Evolutionary conservation across 2,797 vertebrate species (phyloP), one percentile per base, ranked within the genome.

Genomic region (Cuniculus paca): DNA sequence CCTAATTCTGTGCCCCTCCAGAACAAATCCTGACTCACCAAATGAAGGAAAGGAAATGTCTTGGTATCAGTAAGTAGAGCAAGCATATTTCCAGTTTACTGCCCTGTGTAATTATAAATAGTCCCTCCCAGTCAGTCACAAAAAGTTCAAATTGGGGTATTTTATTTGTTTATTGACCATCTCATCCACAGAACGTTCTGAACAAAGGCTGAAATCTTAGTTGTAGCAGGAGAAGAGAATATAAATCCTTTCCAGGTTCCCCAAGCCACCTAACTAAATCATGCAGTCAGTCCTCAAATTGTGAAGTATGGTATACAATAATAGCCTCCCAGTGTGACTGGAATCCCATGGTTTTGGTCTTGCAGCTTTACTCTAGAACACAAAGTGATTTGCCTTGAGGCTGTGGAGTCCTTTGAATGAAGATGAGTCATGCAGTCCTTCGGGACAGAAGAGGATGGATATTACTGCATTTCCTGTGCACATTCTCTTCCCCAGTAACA

Each of bases 331-430:
- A 3, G 77, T 93, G 92, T 96, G 61, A 91, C 77, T 68, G 96
- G 88, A n/a, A 12, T 50, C 39, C 52, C 80, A 92, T 24, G 72
- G 54, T 0, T 94, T 77, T 36, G 91, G 96, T 96, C 92, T 92
- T 93, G 89, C 12, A 52, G 87, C 74, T 98, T 97, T 95, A 91
- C 84, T 91, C 63, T 80, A 87, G 95, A 78, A 97, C 91, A 96
- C 45, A 94, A 94, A 97, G 85, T 97, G 92, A 98, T 98, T 97
- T 97, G 91, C 97, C 97, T 98, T 95, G 81, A 97, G 97, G 84
- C 93, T 97, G 90, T 92, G 92, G 96, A 93, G 63, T 97, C 95
- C 93, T 96, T 96, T 96, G 97, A 93, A 96, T 82, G 92, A 96
- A 91, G 83, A 96, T 97, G 98, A 98, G 95, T 98, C 97, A 98